Conservation (phyloP, 2,113 vertebrate genomes). For the Climacteris rufus region DNA sequence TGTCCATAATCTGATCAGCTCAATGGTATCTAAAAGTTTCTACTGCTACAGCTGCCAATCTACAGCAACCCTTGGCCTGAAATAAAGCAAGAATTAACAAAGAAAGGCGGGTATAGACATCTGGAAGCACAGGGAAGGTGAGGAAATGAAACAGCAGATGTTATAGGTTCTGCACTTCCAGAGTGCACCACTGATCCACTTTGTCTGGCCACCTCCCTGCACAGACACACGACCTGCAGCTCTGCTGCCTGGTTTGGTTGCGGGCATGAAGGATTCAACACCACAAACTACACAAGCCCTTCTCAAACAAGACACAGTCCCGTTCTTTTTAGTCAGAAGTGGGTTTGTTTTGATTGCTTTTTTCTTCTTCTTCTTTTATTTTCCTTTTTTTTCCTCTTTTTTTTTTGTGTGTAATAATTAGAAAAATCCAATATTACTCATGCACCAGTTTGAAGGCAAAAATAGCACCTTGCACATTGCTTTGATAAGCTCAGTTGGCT, state of each 20-base stretch:
- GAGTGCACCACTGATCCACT: neutral
- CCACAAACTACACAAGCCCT: neutral
- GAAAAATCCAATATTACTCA: neutral
- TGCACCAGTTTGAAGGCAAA: neutral
- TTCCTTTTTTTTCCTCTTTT: rapidly evolving
- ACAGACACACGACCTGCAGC: neutral
- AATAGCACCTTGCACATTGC: neutral
- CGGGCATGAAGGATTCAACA: neutral
- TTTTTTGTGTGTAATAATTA: neutral
- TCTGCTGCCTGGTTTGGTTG: neutral
- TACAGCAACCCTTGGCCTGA: constrained; percentile 9
- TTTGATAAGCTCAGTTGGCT: neutral
- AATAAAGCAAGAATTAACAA: constrained; percentile 55
- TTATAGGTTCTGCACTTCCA: neutral
- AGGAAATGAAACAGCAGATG: constrained; percentile 35
- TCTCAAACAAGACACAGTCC: neutral
- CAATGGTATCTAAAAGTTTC: constrained; percentile 47
- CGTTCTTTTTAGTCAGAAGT: neutral
- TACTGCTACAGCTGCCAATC: constrained; percentile 37
- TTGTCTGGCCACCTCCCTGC: neutral
- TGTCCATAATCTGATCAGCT: constrained; percentile 64
- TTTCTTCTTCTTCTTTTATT: rapidly evolving
- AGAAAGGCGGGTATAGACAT: neutral
- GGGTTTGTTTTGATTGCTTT: rapidly evolving
- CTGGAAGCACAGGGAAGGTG: neutral